Evolutionary conservation across 2,113 vertebrate genomes (phyloP).

Genomic region (Ifrita kowaldi): DNA sequence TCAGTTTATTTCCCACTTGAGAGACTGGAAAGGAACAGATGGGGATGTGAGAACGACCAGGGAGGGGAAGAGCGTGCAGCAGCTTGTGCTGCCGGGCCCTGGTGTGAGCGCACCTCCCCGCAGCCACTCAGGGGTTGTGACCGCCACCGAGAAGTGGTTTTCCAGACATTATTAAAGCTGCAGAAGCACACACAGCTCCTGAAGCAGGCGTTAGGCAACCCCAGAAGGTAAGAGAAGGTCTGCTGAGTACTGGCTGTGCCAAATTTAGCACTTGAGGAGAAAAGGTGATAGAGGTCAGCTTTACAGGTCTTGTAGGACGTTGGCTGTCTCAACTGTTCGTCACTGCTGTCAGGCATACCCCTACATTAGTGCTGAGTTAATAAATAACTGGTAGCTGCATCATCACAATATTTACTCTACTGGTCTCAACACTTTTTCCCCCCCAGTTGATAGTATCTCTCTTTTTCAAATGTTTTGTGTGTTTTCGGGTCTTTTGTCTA

Average conservation of each 20-base stretch:
- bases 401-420: conserved; percentile 38
- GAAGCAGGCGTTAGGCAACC: neutral
- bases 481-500: conserved; percentile 22
- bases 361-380: conserved; percentile 35
- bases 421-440: neutral
- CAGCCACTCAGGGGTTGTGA: conserved; percentile 32
- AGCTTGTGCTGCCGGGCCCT: conserved; percentile 1
- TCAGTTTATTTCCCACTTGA: conserved; percentile 62
- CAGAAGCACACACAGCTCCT: neutral
- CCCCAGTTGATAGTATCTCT: neutral
- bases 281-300: conserved; percentile 45
- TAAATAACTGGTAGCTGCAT: conserved; percentile 24
- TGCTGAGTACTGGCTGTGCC: neutral
- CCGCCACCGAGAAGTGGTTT: neutral
- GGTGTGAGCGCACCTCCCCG: conserved; percentile 3
- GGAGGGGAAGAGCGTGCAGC: conserved; percentile 17
- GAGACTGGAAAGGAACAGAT: conserved; percentile 62
- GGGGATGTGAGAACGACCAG: conserved; percentile 53
- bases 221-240: conserved; percentile 26
- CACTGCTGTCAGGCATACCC: neutral
- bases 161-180: conserved; percentile 36
- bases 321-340: neutral
- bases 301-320: conserved; percentile 24
- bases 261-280: conserved; percentile 41
- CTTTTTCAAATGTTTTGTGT: conserved; percentile 7